These are phyloP conservation scores for Orestias chungarensis DNA, from an alignment of 2,797 vertebrate species.

Conservation along the genomic window DNA sequence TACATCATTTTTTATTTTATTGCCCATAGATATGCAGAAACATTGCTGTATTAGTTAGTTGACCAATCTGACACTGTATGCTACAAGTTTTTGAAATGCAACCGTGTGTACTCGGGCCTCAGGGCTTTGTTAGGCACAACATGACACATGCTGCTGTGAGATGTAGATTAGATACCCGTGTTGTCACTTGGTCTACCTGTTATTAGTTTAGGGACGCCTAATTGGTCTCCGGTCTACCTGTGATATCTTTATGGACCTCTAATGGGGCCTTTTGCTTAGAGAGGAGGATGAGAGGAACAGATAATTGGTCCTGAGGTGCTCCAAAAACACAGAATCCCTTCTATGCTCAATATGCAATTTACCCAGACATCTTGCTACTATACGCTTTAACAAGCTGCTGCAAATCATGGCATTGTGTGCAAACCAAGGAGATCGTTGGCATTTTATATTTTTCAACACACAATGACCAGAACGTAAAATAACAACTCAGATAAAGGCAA, in stretches of 20 bases:
- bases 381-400: slow-evolving; percentile 55
- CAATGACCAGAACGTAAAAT: neutral
- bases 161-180: slow-evolving; percentile 46
- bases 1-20: slow-evolving; percentile 1
- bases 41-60: neutral
- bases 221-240: slow-evolving; percentile 76
- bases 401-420: slow-evolving; percentile 44
- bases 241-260: slow-evolving; percentile 66
- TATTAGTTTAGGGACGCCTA: slow-evolving; percentile 70
- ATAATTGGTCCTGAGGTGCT: slow-evolving; percentile 72
- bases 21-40: slow-evolving; percentile 9
- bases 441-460: neutral
- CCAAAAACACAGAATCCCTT: slow-evolving; percentile 27
- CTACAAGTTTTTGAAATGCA: slow-evolving; percentile 25
- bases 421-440: slow-evolving; percentile 30
- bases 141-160: slow-evolving; percentile 50
- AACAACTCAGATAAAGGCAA: neutral
- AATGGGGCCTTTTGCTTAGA: slow-evolving; percentile 59
- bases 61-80: neutral
- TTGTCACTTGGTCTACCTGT: slow-evolving; percentile 65
- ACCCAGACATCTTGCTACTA: slow-evolving; percentile 54
- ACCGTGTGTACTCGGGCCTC: slow-evolving; percentile 25
- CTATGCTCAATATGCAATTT: slow-evolving; percentile 61
- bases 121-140: slow-evolving; percentile 54
- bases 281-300: slow-evolving; percentile 51